Evolutionary conservation across 2,888 invertebrate genomes (phyloP), one percentile per base, ranked within the genome.

Genomic region (Ditula angustiorana): DNA sequence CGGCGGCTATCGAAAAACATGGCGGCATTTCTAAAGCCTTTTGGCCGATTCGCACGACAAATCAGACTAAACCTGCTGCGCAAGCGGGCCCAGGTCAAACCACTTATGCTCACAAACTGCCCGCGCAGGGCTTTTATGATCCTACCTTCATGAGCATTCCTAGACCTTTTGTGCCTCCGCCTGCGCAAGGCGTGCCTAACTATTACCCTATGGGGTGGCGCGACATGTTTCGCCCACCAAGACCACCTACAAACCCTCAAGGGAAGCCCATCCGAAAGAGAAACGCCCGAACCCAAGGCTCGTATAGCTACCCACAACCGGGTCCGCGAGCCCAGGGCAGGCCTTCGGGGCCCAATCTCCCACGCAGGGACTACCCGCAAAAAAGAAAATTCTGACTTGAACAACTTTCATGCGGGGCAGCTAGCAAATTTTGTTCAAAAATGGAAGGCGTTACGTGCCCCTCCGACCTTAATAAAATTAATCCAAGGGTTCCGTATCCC

Each of bases 41-140:
- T 52, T 64, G 64, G 64, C 53, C 64, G 46, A 23, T 30, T 5
- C 58, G 59, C 11, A 13, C 52, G 41, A 10, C 60, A 23, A 24
- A 7, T 10, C 49, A 61, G 21, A 46, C 23, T 13, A 65, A 61
- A 56, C 23, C 61, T 57, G 66, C 61, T 61, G 66, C 60, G 56
- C 62, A 53, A 62, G 61, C 67, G 41, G 24, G 41, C 44, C 23
- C 66, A 64, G 59, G 52, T 30, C 37, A 33, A 28, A 24, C 24
- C 2, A 16, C 13, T 16, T 28, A 13, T 16, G 26, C 16, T 50
- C 26, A 26, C 4, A 50, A 28, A 50, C 7, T 10, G 10, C 49
- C 49, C 49, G 28, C 49, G 28, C 49, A 50, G 16, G 49, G 49
- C 16, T 7, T n/a, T n/a, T 35, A 35, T n/a, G 1, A n/a, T n/a